A percentile compares a stretch with the other conserved stretches of the same genome.
Conservation (phyloP, 2,888 invertebrate species). For the Tiphia femorata region DNA sequence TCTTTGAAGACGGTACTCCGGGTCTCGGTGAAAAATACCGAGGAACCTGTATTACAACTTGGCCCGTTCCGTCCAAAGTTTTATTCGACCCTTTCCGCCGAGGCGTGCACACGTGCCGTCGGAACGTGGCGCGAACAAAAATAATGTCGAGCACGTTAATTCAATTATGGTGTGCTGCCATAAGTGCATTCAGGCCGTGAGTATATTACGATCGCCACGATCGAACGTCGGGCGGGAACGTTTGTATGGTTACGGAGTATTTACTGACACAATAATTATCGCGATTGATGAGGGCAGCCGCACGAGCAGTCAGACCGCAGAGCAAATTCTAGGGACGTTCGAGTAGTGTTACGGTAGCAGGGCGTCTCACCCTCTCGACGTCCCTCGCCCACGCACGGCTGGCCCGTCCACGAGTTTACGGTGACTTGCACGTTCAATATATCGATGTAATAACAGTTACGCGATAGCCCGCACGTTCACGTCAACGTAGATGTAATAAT, state of each 20-base stretch:
- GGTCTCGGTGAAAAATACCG: too few relatives aligned
- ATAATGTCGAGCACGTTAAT: constrained; percentile 36
- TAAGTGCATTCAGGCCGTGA: constrained; percentile 34
- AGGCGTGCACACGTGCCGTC: too few relatives aligned
- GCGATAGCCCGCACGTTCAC: too few relatives aligned
- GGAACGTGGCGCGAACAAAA: constrained; percentile 26
- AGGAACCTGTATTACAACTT: too few relatives aligned
- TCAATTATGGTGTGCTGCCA: constrained; percentile 50
- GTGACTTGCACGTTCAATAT: too few relatives aligned
- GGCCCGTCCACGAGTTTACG: background rate
- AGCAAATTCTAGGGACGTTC: constrained; percentile 60
- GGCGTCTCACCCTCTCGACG: constrained; percentile 18
- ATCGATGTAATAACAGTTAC: too few relatives aligned
- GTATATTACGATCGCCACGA: constrained; percentile 22
- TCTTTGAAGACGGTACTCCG: too few relatives aligned
- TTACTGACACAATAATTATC: constrained; percentile 67
- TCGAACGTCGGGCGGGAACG: constrained; percentile 28
- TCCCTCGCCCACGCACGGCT: constrained; percentile 12
- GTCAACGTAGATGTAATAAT: too few relatives aligned
- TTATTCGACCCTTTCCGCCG: constrained; percentile 7
- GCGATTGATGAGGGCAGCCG: constrained; percentile 59
- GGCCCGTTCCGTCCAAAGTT: too few relatives aligned
- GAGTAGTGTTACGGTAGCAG: constrained; percentile 50
- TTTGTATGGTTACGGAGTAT: constrained; percentile 53
- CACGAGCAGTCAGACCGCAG: constrained; percentile 63